Evolutionary conservation across 1,140 invertebrate species (phyloP).

Genomic region (Lordiphosa clarofinis): DNA sequence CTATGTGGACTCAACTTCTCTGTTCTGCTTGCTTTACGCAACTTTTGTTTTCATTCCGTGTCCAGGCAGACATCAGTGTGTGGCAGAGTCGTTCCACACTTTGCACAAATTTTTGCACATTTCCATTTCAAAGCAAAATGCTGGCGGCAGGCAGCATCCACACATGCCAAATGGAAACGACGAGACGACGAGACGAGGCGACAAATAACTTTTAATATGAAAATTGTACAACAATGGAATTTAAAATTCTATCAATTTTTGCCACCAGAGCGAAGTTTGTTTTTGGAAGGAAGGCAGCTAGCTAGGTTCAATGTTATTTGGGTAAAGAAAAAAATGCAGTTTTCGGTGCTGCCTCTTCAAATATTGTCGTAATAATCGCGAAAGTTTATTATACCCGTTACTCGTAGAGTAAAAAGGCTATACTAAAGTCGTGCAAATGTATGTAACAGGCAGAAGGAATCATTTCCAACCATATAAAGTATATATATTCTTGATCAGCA

Average conservation of each 20-base stretch:
- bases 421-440: too few species aligned
- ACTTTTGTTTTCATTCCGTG: conserved; percentile 51
- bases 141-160: conserved; percentile 29
- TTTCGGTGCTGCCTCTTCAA: too few species aligned
- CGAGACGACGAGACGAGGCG: conserved; percentile 2
- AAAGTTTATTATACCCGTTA: too few species aligned
- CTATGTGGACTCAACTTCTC: conserved; percentile 1
- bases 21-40: conserved; percentile 8
- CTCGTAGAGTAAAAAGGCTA: too few species aligned
- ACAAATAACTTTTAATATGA: conserved; percentile 43
- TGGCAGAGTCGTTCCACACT: conserved; percentile 16
- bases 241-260: conserved; percentile 54
- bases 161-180: not conserved
- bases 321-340: too few species aligned
- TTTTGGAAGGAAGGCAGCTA: too few species aligned
- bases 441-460: too few species aligned
- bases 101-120: conserved; percentile 29
- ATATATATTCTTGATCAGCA: too few species aligned
- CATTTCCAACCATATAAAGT: too few species aligned
- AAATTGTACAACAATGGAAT: conserved; percentile 47
- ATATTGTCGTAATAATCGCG: too few species aligned
- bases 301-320: too few species aligned
- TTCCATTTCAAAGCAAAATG: conserved; percentile 65
- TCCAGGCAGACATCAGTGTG: conserved; percentile 31
- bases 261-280: too few species aligned